Conservation (phyloP, 1,140 invertebrate genomes). For the Cotesia typhae region DNA sequence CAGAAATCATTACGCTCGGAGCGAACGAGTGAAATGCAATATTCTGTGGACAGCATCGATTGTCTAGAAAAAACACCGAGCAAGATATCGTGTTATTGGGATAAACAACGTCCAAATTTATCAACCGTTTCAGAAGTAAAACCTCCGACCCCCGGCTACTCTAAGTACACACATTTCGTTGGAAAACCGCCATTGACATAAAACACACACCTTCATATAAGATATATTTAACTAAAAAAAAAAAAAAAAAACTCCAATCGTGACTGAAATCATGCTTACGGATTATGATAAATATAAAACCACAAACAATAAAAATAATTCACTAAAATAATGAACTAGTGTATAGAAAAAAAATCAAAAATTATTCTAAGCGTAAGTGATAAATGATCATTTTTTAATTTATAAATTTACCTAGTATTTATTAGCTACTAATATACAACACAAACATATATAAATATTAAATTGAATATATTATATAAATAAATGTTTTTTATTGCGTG, state of each 20-base stretch:
- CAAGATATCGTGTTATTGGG: conserved; percentile 42
- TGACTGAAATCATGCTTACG: no score
- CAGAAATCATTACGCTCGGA: conserved; percentile 75
- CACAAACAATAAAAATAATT: background rate
- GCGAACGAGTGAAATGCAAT: conserved; percentile 75
- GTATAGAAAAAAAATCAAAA: no score
- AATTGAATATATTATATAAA: conserved; percentile 5
- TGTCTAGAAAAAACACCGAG: conserved; percentile 46
- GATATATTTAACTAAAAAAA: background rate
- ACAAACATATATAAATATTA: background rate
- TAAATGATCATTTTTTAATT: no score
- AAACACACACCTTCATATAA: conserved; percentile 19
- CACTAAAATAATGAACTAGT: no score
- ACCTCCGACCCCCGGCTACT: conserved; percentile 44
- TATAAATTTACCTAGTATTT: background rate
- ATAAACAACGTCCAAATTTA: conserved; percentile 47
- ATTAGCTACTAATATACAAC: background rate
- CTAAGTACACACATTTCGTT: conserved; percentile 53
- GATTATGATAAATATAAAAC: no score
- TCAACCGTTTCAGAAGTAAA: conserved; percentile 52
- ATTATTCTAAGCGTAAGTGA: no score
- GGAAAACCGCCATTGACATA: conserved; percentile 53
- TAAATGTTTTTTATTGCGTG: conserved; percentile 26
- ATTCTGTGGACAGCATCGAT: conserved; percentile 70
- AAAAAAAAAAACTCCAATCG: background rate